These are phyloP conservation scores for Virgularia gustaviana DNA, from an alignment of 92 coral and sea anemone genomes.

Conservation along the genomic window DNA sequence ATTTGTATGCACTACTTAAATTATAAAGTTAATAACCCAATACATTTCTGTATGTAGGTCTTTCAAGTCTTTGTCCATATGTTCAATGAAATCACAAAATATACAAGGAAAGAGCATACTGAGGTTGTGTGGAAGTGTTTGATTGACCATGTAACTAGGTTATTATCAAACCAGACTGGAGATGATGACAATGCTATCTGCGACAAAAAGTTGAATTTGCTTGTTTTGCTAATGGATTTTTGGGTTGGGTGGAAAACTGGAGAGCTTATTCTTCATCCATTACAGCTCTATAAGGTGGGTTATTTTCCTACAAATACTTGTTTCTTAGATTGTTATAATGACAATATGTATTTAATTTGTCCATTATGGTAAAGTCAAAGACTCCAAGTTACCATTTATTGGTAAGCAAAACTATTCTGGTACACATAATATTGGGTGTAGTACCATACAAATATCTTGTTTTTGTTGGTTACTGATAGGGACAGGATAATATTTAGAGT, in stretches of 20 bases:
- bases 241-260: constrained; percentile 88
- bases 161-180: constrained; percentile 23
- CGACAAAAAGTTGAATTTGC: constrained; percentile 41
- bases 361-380: too few species aligned
- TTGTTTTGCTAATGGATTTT: constrained; percentile 46
- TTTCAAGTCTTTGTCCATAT: constrained; percentile 57
- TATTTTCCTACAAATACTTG: too few species aligned
- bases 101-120: constrained; percentile 63
- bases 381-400: too few species aligned
- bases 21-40: background rate
- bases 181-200: constrained; percentile 32
- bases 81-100: constrained; percentile 66
- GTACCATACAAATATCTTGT: too few species aligned
- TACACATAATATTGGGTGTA: too few species aligned
- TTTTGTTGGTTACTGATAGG: too few species aligned
- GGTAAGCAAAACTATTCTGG: too few species aligned
- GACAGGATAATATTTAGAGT: too few species aligned
- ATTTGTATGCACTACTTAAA: too few species aligned
- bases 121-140: constrained; percentile 59
- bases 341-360: too few species aligned
- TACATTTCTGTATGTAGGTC: constrained; percentile 46
- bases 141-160: constrained; percentile 50
- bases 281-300: constrained; percentile 55
- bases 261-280: constrained; percentile 48
- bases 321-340: too few species aligned